These are phyloP conservation scores for Eilema sororculum DNA, from an alignment of 2,888 invertebrate species.

Conservation along the genomic window DNA sequence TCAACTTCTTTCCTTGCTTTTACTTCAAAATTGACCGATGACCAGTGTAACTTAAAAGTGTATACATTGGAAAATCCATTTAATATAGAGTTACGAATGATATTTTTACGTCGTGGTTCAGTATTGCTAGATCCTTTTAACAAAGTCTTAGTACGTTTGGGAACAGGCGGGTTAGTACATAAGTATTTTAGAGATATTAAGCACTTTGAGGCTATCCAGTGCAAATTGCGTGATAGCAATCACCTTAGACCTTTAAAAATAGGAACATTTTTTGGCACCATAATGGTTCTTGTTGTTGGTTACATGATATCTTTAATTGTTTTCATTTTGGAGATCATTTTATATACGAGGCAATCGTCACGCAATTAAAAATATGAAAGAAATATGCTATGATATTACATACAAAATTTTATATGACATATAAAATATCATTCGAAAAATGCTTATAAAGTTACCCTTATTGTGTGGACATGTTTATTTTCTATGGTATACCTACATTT, in stretches of 20 bases:
- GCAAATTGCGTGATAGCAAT: slow-evolving; percentile 31
- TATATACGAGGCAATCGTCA: background rate
- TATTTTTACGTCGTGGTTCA: slow-evolving; percentile 61
- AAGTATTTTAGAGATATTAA: slow-evolving; percentile 35
- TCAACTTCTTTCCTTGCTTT: slow-evolving; percentile 30
- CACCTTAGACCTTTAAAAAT: slow-evolving; percentile 30
- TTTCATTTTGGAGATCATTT: slow-evolving; percentile 44
- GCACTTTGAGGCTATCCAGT: slow-evolving; percentile 44
- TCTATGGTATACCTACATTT: too few species aligned
- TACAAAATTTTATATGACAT: too few species aligned
- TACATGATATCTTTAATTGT: slow-evolving; percentile 46
- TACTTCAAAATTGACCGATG: slow-evolving; percentile 45
- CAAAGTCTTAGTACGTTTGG: slow-evolving; percentile 28
- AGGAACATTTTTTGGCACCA: slow-evolving; percentile 44
- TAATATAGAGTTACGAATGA: slow-evolving; percentile 37
- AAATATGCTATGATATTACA: too few species aligned
- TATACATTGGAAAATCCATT: slow-evolving; percentile 48
- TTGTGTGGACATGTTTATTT: too few species aligned
- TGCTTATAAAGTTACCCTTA: too few species aligned
- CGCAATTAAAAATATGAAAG: background rate
- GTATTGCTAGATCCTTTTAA: slow-evolving; percentile 37
- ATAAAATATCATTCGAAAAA: too few species aligned
- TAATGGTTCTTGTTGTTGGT: slow-evolving; percentile 51
- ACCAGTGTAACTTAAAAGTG: slow-evolving; percentile 39
- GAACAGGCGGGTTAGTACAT: slow-evolving; percentile 45